Base-by-base conservation (phyloP, 2,888 invertebrate genomes). In the Leptarthrus brevirostris region DNA sequence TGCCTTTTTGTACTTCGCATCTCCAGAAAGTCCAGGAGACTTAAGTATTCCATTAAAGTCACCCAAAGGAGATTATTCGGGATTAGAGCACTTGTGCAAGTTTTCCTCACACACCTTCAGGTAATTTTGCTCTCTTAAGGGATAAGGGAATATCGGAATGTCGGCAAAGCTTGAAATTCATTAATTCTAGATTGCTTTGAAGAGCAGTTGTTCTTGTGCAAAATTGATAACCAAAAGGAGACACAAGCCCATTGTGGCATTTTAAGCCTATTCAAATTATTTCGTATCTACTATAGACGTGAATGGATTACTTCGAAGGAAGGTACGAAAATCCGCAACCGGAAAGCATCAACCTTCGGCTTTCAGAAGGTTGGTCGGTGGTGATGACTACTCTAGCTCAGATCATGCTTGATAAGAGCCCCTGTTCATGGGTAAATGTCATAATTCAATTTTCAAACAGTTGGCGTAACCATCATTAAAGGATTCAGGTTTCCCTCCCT, bases 381-480 rank as follows among this genome's bases (percentile, higher is more conserved):
- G 47, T 47, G 47, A 47, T 47, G 47, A 52, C 8, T 12, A 3
- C 40, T 12, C 30, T n/a, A 16, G 47, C 10, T n/a, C 12, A 30
- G 74, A 74, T 69, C 69, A 69, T 36, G n/a, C 47, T 18, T 14
- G 20, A 26, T 54, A 14, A 52, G 10, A 3, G n/a, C 36, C 22
- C 34, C 16, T 30, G 18, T 52, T 69, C 16, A 20, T 47, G 30
- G 80, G 81, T 83, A 83, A 84, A 83, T 83, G 82, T 81, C 81
- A 82, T 84, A 84, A 84, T 84, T 84, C 82, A 83, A 84, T 84
- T 84, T 83, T 80, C 81, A 83, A 83, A 83, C 84, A 84, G 82
- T 84, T 84, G 84, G 83, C 82, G 83, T 83, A 84, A 83, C 83
- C 83, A 82, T 84, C 83, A 84, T 84, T 84, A 84, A 84, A 84